Evolutionary conservation across 2,113 vertebrate species (phyloP).

Genomic region (Dasyornis broadbenti): DNA sequence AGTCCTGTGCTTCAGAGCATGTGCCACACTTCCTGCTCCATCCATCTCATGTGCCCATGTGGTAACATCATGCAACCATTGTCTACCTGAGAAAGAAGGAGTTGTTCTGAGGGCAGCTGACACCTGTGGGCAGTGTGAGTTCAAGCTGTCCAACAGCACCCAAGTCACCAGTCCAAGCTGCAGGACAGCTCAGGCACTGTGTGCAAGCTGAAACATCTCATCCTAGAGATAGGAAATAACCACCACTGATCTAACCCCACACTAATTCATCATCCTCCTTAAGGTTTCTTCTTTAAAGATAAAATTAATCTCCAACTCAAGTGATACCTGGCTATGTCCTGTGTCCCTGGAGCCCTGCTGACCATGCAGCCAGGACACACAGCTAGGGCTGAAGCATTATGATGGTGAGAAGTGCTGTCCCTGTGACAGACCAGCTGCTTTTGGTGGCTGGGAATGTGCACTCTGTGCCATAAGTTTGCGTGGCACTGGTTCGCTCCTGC

Average conservation of each 20-base stretch:
- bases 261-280: background rate
- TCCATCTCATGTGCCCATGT: background rate
- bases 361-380: background rate
- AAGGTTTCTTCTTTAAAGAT: background rate
- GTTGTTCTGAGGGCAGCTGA: background rate
- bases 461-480: background rate
- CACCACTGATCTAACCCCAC: background rate
- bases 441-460: accelerated
- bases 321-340: accelerated
- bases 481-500: background rate
- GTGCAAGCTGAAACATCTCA: background rate
- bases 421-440: background rate
- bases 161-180: background rate
- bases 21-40: background rate
- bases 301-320: background rate
- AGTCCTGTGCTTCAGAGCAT: background rate
- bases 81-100: background rate
- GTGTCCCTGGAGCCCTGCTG: background rate
- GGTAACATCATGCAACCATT: background rate
- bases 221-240: background rate
- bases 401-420: background rate
- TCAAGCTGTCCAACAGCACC: background rate
- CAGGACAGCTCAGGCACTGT: background rate
- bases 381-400: background rate
- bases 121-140: background rate